phyloP scores from a whole-genome alignment of 2,888 invertebrate genomes.

The Chaitophorus viminalis region DNA sequence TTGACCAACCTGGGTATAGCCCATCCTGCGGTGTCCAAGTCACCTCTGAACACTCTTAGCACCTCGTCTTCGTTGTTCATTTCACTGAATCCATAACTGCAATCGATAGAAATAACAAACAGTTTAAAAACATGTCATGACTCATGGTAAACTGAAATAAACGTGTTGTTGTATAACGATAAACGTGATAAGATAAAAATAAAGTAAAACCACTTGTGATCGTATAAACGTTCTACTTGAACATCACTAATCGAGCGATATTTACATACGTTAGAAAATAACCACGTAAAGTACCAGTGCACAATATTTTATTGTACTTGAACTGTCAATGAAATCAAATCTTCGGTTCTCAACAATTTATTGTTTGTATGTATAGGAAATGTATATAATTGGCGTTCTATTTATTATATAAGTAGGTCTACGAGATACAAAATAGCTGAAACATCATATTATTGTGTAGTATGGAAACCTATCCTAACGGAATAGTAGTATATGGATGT shows the following conservation, averaged over 20 bases:
- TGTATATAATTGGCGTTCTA: no score
- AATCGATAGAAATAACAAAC: constrained; percentile 15
- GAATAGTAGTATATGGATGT: no score
- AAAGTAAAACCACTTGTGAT: constrained; percentile 19
- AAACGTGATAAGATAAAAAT: constrained; percentile 27
- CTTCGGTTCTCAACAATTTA: no score
- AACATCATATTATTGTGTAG: no score
- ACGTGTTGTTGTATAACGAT: background rate
- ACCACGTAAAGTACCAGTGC: no score
- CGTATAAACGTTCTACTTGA: background rate
- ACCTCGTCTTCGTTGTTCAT: constrained; percentile 70
- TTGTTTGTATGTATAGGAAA: no score
- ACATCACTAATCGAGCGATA: background rate
- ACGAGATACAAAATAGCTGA: no score
- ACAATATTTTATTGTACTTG: no score
- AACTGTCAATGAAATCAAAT: no score
- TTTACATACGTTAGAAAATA: no score
- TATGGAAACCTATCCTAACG: no score
- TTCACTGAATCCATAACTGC: constrained; percentile 55
- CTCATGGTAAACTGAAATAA: background rate
- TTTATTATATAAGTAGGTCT: no score
- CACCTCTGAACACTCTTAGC: constrained; percentile 69
- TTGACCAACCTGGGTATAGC: constrained; percentile 68
- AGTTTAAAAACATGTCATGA: background rate
- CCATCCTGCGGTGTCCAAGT: constrained; percentile 68